Evolutionary conservation across 2,888 invertebrate genomes (phyloP), one percentile per base, ranked within the genome.

Genomic region (Torymus auratus): DNA sequence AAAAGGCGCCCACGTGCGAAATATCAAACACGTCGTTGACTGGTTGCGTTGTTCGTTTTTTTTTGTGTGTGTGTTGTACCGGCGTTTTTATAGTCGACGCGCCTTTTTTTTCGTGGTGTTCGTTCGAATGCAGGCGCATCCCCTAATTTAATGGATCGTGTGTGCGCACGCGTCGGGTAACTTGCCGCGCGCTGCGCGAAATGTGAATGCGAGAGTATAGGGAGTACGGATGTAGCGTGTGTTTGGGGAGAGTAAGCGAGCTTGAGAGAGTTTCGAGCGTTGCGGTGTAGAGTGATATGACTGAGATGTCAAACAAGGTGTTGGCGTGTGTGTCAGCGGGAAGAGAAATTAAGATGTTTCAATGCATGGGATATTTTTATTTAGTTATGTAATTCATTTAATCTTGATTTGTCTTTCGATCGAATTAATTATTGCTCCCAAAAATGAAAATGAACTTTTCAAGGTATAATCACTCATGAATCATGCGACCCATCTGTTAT

Each of bases 71-170:
- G 5, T 41, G 7, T 7, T 7, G 41, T 41, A 41, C n/a, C 70
- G 28, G 14, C 41, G 14, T 13, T 58, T 53, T 58, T 53, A 28
- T 55, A 23, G 28, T 17, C 61, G 28, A 68, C 62, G n/a, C 62
- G 61, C 56, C 62, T 55, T 15, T 15, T n/a, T 14, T 28, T 28
- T 4, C n/a, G 12, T 1, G 56, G 73, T 13, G 65, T 17, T 41
- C n/a, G 56, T 58, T 67, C 41, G 64, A 65, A 65, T 55, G 58
- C 50, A 58, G 65, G 65, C 58, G 58, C 65, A 74, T 65, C 71
- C 58, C 50, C 71, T 78, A 78, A 78, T 71, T 78, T 71, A 65
- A 71, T 78, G 71, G 70, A 58, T 55, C 56, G 65, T 14, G 41
- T 41, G 41, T 15, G n/a, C 1, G 12, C 20, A 41, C 10, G 64